Conservation (phyloP, 2,113 vertebrate species). For the Taurulus bubalis region DNA sequence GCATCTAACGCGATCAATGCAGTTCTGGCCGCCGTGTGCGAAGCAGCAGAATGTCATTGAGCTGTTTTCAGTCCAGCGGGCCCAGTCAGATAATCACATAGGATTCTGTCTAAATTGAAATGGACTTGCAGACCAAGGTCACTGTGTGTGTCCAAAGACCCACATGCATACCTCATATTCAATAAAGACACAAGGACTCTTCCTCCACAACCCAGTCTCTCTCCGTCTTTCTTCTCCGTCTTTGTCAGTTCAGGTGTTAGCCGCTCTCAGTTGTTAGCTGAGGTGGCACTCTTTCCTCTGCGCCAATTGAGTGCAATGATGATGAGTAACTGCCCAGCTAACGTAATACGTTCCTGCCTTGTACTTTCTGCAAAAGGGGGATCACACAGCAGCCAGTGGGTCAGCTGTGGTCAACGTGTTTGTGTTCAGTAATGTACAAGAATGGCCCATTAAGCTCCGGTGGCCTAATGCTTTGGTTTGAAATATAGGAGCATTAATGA, state of each 20-base stretch:
- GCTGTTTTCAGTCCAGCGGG: conserved; percentile 64
- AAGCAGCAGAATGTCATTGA: conserved; percentile 68
- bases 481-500: conserved; percentile 66
- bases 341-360: conserved; percentile 41
- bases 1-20: conserved; percentile 70
- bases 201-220: not conserved
- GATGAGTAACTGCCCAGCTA: conserved; percentile 66
- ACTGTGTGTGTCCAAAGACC: conserved; percentile 45
- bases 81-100: conserved; percentile 68
- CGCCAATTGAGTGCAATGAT: conserved; percentile 56
- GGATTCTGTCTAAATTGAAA: conserved; percentile 64
- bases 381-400: conserved; percentile 36
- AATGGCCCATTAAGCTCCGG: conserved; percentile 64
- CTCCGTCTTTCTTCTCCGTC: conserved; percentile 7
- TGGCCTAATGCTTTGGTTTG: conserved; percentile 49
- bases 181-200: not conserved
- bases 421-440: conserved; percentile 67
- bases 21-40: conserved; percentile 44
- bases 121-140: conserved; percentile 75
- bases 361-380: conserved; percentile 26
- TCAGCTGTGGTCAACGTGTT: conserved; percentile 66
- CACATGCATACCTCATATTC: conserved; percentile 28
- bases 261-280: conserved; percentile 26
- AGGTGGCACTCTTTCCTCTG: conserved; percentile 38
- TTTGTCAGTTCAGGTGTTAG: conserved; percentile 35